These are phyloP conservation scores for Xanthia togata DNA, from an alignment of 2,888 invertebrate genomes.

Conservation along the genomic window DNA sequence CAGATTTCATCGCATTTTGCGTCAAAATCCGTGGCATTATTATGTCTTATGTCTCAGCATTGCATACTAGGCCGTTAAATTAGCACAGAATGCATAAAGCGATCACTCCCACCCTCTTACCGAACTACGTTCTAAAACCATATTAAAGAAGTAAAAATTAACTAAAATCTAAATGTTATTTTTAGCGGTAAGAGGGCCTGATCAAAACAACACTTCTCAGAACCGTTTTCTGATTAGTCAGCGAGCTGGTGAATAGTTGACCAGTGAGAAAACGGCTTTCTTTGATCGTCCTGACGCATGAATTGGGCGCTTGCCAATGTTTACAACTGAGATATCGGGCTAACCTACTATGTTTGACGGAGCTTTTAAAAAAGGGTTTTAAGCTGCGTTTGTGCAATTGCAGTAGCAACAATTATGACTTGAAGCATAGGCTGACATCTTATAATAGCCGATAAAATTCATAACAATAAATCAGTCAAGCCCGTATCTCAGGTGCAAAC, in stretches of 20 bases:
- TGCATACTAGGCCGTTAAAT: slow-evolving; percentile 32
- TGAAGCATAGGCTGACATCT: neutral
- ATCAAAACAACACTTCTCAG: slow-evolving; percentile 12
- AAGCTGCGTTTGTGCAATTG: slow-evolving; percentile 9
- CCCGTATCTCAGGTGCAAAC: slow-evolving; percentile 60
- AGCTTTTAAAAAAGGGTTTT: too few relatives aligned
- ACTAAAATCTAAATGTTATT: slow-evolving; percentile 46
- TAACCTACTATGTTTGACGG: neutral
- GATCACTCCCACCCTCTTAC: slow-evolving; percentile 62
- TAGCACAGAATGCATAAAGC: slow-evolving; percentile 76
- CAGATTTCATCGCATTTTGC: neutral
- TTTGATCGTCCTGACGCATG: slow-evolving; percentile 46
- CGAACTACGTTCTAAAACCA: slow-evolving; percentile 47
- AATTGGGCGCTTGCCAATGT: slow-evolving; percentile 55
- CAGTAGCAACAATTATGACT: slow-evolving; percentile 7
- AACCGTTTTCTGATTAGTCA: slow-evolving; percentile 46
- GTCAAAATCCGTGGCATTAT: neutral
- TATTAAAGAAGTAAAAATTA: slow-evolving; percentile 17
- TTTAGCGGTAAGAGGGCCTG: slow-evolving; percentile 48
- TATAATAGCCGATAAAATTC: slow-evolving; percentile 11
- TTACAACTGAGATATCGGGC: slow-evolving; percentile 62
- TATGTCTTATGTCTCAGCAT: neutral
- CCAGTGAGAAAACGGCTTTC: slow-evolving; percentile 44
- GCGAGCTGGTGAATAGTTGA: slow-evolving; percentile 31
- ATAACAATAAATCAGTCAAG: slow-evolving; percentile 23